Evolutionary conservation across 2,797 vertebrate species (phyloP), one percentile per base, ranked within the genome.

Genomic region (Dermochelys coriacea): DNA sequence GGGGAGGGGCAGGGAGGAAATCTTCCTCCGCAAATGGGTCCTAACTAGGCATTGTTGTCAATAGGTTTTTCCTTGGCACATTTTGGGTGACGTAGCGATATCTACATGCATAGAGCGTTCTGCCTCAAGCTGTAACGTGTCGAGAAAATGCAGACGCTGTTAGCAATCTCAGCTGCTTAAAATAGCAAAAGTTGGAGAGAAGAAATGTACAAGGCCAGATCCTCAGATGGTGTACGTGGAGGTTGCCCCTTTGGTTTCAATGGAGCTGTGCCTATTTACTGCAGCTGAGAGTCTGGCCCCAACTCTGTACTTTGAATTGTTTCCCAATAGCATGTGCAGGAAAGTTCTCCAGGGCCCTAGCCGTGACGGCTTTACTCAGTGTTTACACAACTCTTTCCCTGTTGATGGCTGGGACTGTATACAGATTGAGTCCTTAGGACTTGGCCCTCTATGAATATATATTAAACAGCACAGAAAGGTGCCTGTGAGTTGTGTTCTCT

Each of bases 21-120:
- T 81, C 50, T 91, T 80, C 34, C 54, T 34, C 21, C 47, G 83
- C 94, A 96, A 95, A 96, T 77, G 91, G 88, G 79, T 81, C 93
- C 96, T 90, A 90, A 97, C 94, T 82, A 86, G 0, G 1, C 78
- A 92, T 95, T 93, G 93, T 94, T 96, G 57, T 29, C 2, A 0
- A 45, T 52, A 52, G 68, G 0, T 16, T 68, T 82, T 12, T 8
- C n/a, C n/a, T 47, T 55, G 91, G 52, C 59, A 23, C 37, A 18
- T 87, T 87, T 83, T 86, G 93, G n/a, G 93, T 82, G 88, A 25
- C 4, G 0, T 10, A 25, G 86, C 8, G 0, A 87, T 88, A 68
- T 82, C 94, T 89, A 84, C 74, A 52, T 0, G 0, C 86, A 1
- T 1, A 80, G 84, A 86, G 78, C 86, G 90, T 41, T 21, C 1